phyloP scores from a whole-genome alignment of 2,888 invertebrate species.

The Strigamia crassipes region DNA sequence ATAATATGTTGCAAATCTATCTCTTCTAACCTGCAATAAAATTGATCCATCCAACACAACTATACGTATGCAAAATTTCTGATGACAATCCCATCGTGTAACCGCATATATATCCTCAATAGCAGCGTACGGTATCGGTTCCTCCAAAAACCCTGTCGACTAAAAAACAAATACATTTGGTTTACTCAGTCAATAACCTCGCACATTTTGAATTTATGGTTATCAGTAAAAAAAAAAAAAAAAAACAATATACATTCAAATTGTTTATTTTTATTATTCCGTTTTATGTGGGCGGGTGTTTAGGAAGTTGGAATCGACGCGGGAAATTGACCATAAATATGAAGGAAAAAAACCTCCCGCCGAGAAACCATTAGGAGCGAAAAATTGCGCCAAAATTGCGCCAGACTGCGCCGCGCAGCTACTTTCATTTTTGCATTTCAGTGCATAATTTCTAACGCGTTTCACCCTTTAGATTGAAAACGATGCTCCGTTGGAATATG shows the following conservation, averaged over 20 bases:
- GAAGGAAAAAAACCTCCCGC: background rate
- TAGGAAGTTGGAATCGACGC: constrained; percentile 3
- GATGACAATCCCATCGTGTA: constrained; percentile 77
- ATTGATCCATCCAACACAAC: constrained; percentile 76
- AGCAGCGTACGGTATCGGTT: constrained; percentile 70
- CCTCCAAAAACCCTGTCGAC: constrained; percentile 65
- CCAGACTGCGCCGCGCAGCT: background rate
- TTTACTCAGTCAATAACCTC: background rate
- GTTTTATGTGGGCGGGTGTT: background rate
- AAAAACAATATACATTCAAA: background rate
- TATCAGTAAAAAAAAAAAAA: background rate
- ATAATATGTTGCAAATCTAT: background rate
- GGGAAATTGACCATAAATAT: constrained; percentile 25
- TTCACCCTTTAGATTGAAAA: background rate
- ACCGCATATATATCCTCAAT: constrained; percentile 79
- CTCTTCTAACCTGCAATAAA: constrained; percentile 67
- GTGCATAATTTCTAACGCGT: background rate
- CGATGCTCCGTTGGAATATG: background rate
- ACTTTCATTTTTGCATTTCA: background rate
- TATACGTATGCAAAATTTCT: constrained; percentile 77
- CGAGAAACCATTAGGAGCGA: background rate
- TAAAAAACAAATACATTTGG: constrained; percentile 53
- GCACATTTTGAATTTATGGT: background rate
- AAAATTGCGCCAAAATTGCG: background rate
- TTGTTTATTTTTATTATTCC: background rate